Evolutionary conservation across 2,888 invertebrate genomes (phyloP).

Genomic region (Phrixothrix hirtus): DNA sequence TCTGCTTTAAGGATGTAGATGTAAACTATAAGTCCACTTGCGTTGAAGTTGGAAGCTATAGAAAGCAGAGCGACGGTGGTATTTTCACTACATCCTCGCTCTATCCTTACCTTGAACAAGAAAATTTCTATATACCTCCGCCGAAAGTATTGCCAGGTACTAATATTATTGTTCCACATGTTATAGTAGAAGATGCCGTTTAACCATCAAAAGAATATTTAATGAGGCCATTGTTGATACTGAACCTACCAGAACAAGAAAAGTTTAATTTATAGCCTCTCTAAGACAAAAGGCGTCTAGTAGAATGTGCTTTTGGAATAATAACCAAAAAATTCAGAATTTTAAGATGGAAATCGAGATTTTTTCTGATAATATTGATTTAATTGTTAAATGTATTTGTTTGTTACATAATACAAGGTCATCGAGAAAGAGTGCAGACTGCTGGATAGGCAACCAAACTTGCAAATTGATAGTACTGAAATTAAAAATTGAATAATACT

Average conservation of each 20-base stretch:
- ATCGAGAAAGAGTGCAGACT: no score
- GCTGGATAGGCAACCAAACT: no score
- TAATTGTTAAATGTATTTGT: no score
- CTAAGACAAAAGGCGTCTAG: slow-evolving; percentile 6
- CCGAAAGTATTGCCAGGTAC: slow-evolving; percentile 1
- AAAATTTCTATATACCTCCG: not conserved
- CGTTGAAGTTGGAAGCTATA: slow-evolving; percentile 1
- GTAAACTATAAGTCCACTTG: not conserved
- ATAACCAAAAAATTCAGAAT: slow-evolving; percentile 3
- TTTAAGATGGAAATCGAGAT: slow-evolving; percentile 5
- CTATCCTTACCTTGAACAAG: slow-evolving; percentile 2
- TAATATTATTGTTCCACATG: no score
- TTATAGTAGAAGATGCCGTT: slow-evolving; percentile 2
- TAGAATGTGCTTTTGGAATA: slow-evolving; percentile 6
- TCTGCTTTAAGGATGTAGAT: slow-evolving; percentile 6
- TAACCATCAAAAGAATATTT: slow-evolving; percentile 7
- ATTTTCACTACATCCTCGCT: slow-evolving; percentile 5
- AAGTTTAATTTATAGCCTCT: slow-evolving; percentile 2
- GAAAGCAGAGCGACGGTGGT: slow-evolving; percentile 8
- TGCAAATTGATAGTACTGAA: no score
- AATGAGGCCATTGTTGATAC: slow-evolving; percentile 1
- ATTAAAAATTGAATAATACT: no score
- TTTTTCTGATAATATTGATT: slow-evolving; percentile 1
- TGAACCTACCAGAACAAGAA: no score
- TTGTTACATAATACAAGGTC: no score